These are phyloP conservation scores for Cyprinella venusta DNA, from an alignment of 2,797 vertebrate species.

Conservation along the genomic window DNA sequence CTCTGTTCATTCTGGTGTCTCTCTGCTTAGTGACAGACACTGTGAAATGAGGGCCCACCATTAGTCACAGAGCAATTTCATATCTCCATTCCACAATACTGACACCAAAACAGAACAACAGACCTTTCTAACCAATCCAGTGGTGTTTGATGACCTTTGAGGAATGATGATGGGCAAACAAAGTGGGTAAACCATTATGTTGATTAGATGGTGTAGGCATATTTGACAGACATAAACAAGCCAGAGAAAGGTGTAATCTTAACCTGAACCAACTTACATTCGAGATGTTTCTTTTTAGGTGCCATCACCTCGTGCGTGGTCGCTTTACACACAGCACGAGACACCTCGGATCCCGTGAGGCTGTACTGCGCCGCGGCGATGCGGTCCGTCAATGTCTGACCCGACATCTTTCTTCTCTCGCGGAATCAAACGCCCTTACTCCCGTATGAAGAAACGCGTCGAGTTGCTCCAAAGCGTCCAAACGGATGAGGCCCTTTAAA, in stretches of 20 bases:
- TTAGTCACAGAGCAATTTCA: slow-evolving; percentile 27
- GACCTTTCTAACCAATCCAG: background rate
- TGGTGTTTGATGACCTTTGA: slow-evolving; percentile 17
- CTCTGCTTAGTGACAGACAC: slow-evolving; percentile 44
- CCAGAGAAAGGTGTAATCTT: background rate
- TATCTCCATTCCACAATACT: slow-evolving; percentile 24
- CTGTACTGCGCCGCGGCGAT: slow-evolving; percentile 99
- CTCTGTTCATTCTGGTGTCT: slow-evolving; percentile 36
- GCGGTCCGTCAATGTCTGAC: slow-evolving; percentile 98
- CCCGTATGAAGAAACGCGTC: slow-evolving; percentile 38
- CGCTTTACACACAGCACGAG: slow-evolving; percentile 95
- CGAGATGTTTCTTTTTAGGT: slow-evolving; percentile 99
- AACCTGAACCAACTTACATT: slow-evolving; percentile 86
- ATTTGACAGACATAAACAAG: background rate
- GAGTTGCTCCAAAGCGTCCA: slow-evolving; percentile 63
- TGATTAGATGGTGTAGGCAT: background rate
- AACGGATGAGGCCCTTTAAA: slow-evolving; percentile 27
- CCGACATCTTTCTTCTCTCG: slow-evolving; percentile 90
- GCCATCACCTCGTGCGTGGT: slow-evolving; percentile 98
- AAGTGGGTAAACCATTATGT: background rate
- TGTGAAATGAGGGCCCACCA: slow-evolving; percentile 44
- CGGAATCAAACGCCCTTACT: slow-evolving; percentile 64
- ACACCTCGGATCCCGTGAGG: slow-evolving; percentile 95
- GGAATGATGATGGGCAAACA: slow-evolving; percentile 1
- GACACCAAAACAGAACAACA: background rate